Conservation (phyloP, 2,113 vertebrate genomes). For the Malurus elegans region DNA sequence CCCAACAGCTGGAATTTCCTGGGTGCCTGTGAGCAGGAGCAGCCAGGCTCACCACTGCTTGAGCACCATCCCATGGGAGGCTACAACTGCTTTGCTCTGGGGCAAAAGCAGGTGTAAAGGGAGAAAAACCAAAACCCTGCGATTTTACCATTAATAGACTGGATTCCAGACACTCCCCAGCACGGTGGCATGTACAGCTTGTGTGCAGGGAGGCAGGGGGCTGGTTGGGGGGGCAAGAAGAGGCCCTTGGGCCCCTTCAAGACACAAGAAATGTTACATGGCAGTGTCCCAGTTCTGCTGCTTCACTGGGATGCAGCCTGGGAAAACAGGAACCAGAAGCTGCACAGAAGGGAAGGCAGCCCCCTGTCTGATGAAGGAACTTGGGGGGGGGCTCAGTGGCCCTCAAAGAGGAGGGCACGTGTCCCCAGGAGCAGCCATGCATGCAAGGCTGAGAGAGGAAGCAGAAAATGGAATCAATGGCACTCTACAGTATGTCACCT, state of each 20-base stretch:
- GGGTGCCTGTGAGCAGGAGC: neutral
- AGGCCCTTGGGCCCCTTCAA: neutral
- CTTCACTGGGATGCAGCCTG: neutral
- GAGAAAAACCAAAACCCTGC: neutral
- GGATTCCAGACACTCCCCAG: neutral
- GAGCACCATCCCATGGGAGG: neutral
- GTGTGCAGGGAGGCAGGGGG: neutral
- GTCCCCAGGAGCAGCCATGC: neutral
- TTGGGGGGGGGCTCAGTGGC: neutral
- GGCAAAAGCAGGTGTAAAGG: neutral
- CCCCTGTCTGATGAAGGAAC: neutral
- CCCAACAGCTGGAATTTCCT: neutral
- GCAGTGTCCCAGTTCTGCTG: neutral
- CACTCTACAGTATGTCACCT: neutral
- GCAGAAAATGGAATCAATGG: neutral
- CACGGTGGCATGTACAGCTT: neutral
- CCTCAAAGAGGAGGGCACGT: fast-evolving
- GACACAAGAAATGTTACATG: no score
- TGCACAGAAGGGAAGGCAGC: neutral
- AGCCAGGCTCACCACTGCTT: neutral
- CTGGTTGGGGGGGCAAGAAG: neutral
- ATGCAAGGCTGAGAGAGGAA: neutral
- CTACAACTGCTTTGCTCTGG: slow-evolving; percentile 8
- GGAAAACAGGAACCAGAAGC: neutral
- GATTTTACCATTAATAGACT: neutral